Conservation (phyloP, 2,888 invertebrate genomes). For the Bimastos eiseni region DNA sequence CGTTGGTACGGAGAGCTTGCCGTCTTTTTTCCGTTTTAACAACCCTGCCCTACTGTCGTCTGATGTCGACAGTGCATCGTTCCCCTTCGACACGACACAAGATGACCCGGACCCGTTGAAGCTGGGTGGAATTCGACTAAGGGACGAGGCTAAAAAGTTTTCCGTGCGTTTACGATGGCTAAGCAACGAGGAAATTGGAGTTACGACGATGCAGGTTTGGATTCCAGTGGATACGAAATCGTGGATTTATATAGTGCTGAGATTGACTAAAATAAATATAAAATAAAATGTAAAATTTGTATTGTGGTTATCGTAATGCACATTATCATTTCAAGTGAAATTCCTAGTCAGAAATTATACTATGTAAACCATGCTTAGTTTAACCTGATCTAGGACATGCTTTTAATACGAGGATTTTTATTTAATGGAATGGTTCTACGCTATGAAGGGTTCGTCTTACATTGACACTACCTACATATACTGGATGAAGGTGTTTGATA, state of each 20-base stretch:
- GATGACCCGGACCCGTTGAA: slow-evolving; percentile 48
- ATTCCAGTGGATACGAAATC: background rate
- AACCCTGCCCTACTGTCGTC: slow-evolving; percentile 37
- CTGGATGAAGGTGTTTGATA: no score
- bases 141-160: slow-evolving; percentile 55
- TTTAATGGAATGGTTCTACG: background rate
- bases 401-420: no score
- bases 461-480: no score
- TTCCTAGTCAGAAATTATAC: background rate
- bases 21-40: slow-evolving; percentile 37
- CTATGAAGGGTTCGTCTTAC: no score
- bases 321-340: background rate
- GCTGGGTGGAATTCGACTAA: slow-evolving; percentile 55
- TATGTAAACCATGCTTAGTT: no score
- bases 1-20: background rate
- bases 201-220: slow-evolving; percentile 62
- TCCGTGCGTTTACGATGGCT: slow-evolving; percentile 57
- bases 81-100: slow-evolving; percentile 34
- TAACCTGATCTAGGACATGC: no score
- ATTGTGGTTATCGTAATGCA: background rate
- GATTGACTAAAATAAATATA: background rate
- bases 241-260: background rate
- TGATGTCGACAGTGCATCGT: background rate
- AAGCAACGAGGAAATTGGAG: slow-evolving; percentile 63
- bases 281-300: background rate